phyloP scores from a whole-genome alignment of 2,888 invertebrate species.

The Chrysolina oricalcia region DNA sequence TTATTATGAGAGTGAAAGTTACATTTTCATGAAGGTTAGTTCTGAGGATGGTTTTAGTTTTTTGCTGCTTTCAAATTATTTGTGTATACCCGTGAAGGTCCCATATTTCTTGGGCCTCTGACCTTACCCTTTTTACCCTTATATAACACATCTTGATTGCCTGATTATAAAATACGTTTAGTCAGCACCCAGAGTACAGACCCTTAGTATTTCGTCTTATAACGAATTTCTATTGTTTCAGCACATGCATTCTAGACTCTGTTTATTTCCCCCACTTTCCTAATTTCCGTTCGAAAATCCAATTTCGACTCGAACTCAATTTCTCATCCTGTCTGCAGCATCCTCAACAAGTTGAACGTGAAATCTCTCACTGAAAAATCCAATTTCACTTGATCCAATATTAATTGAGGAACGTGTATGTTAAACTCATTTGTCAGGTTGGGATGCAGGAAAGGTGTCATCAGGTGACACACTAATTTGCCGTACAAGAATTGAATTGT shows the following conservation, averaged over 20 bases:
- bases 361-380: slow-evolving; percentile 29
- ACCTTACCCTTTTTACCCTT: too few species aligned
- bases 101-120: too few species aligned
- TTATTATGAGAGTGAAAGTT: too few species aligned
- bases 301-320: slow-evolving; percentile 26
- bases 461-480: slow-evolving; percentile 50
- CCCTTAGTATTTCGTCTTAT: not conserved
- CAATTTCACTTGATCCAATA: slow-evolving; percentile 34
- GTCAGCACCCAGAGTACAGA: not conserved
- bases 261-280: slow-evolving; percentile 1
- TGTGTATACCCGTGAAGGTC: too few species aligned
- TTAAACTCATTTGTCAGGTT: slow-evolving; percentile 44
- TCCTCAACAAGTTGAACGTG: slow-evolving; percentile 34
- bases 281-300: slow-evolving; percentile 22
- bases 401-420: slow-evolving; percentile 30
- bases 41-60: too few species aligned
- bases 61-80: too few species aligned
- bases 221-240: slow-evolving; percentile 12
- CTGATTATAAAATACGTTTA: too few species aligned
- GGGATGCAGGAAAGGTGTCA: slow-evolving; percentile 44
- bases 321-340: slow-evolving; percentile 31
- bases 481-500: slow-evolving; percentile 48
- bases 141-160: too few species aligned
- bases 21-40: too few species aligned
- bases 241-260: not conserved